phyloP scores from a whole-genome alignment of 2,113 vertebrate species.

The Eulacestoma nigropectus region DNA sequence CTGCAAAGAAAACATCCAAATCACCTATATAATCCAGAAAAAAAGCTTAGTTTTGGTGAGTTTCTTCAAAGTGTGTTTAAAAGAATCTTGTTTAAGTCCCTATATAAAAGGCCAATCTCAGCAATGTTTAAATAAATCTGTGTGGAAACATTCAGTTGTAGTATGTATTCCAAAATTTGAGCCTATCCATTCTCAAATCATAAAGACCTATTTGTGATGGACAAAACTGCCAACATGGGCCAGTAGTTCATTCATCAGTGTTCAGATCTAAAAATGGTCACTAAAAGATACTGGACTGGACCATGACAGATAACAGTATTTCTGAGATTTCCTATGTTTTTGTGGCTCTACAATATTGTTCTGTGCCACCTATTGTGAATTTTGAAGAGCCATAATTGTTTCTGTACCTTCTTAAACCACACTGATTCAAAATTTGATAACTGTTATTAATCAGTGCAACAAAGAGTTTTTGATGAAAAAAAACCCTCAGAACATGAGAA shows the following conservation, averaged over 20 bases:
- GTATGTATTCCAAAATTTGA: not conserved
- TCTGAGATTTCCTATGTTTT: not conserved
- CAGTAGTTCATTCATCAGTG: not conserved
- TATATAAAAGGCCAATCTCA: not conserved
- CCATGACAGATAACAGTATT: not conserved
- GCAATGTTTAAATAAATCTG: not conserved
- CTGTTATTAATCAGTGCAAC: not conserved
- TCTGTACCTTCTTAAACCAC: not conserved
- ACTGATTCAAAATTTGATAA: not conserved
- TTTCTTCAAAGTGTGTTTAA: not conserved
- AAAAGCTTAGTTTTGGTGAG: not conserved
- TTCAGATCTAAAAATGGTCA: not conserved
- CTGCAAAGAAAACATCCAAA: not conserved
- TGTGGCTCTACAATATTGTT: not conserved
- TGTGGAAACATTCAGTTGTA: not conserved
- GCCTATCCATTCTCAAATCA: not conserved
- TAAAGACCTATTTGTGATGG: not conserved
- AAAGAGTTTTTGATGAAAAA: not conserved
- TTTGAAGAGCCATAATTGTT: not conserved
- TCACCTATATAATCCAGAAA: not conserved
- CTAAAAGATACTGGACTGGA: not conserved
- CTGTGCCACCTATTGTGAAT: not conserved
- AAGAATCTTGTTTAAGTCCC: not conserved
- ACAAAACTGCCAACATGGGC: not conserved
- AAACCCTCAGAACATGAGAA: not conserved